A percentile compares a stretch with the other conserved stretches of the same genome.
phyloP scores from a whole-genome alignment of 2,113 vertebrate species.

The Capricornis sumatraensis region DNA sequence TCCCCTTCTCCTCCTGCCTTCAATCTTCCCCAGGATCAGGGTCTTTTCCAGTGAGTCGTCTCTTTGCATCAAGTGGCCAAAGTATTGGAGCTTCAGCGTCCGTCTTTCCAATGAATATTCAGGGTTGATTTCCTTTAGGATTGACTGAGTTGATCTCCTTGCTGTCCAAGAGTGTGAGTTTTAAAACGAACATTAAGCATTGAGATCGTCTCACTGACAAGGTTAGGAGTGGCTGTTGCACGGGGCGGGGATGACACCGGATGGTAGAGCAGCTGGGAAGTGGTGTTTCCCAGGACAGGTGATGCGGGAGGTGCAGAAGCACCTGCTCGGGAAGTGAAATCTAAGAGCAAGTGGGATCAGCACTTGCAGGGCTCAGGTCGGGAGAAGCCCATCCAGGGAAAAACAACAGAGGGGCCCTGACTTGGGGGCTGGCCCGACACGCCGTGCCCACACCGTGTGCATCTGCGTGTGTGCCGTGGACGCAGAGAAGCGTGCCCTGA shows the following conservation, averaged over 20 bases:
- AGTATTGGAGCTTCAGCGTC: not conserved
- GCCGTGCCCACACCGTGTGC: accelerated
- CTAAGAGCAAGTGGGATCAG: not conserved
- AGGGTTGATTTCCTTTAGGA: not conserved
- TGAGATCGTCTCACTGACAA: not conserved
- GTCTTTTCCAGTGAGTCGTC: not conserved
- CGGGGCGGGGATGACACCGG: not conserved
- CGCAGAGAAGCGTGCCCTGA: not conserved
- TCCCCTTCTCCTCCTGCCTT: not conserved
- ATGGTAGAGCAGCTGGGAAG: not conserved
- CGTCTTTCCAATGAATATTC: not conserved
- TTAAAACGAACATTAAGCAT: accelerated
- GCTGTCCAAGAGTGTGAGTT: not conserved
- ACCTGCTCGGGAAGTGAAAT: not conserved
- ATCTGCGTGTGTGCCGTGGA: accelerated
- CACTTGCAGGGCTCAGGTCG: not conserved
- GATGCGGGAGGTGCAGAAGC: not conserved
- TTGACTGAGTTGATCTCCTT: not conserved
- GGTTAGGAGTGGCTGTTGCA: not conserved
- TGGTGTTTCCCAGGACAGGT: not conserved
- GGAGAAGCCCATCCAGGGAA: not conserved
- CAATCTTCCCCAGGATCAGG: not conserved
- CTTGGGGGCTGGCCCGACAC: not conserved
- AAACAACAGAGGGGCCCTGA: not conserved
- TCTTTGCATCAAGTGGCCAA: not conserved